Evolutionary conservation across 2,888 invertebrate genomes (phyloP).

Genomic region (Bimastos eiseni): DNA sequence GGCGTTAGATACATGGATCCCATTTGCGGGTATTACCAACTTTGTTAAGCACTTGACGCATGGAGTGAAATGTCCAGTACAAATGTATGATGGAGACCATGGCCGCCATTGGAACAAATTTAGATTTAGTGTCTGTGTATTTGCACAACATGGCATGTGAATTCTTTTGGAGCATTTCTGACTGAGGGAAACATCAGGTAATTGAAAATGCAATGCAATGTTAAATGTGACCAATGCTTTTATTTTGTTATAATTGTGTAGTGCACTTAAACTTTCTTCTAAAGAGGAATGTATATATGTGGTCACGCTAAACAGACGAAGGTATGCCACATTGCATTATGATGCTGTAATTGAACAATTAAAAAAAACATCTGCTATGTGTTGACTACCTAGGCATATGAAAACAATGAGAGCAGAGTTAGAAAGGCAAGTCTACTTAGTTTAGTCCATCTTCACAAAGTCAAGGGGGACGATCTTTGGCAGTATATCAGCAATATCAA

Average conservation of each 20-base stretch:
- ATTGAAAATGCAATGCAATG: too few relatives aligned
- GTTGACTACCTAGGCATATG: conserved; percentile 25
- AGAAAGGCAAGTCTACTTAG: conserved; percentile 28
- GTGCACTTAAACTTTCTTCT: not conserved
- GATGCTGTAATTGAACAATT: not conserved
- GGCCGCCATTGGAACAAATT: too few relatives aligned
- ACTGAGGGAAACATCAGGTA: too few relatives aligned
- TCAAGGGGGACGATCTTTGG: conserved; percentile 27
- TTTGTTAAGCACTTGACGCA: too few relatives aligned
- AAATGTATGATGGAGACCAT: too few relatives aligned
- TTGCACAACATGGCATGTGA: not conserved
- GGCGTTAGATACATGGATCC: not conserved
- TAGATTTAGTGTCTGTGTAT: too few relatives aligned
- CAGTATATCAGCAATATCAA: conserved; percentile 21
- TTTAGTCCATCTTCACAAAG: conserved; percentile 29
- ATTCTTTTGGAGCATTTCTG: not conserved
- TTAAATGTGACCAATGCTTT: too few relatives aligned
- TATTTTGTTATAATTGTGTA: not conserved
- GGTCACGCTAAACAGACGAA: not conserved
- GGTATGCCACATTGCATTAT: not conserved
- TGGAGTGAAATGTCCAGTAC: too few relatives aligned
- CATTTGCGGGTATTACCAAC: not conserved
- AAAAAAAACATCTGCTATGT: not conserved
- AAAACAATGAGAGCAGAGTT: conserved; percentile 27
- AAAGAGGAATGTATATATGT: not conserved